phyloP scores from a whole-genome alignment of 2,113 vertebrate genomes.

The Conger conger region DNA sequence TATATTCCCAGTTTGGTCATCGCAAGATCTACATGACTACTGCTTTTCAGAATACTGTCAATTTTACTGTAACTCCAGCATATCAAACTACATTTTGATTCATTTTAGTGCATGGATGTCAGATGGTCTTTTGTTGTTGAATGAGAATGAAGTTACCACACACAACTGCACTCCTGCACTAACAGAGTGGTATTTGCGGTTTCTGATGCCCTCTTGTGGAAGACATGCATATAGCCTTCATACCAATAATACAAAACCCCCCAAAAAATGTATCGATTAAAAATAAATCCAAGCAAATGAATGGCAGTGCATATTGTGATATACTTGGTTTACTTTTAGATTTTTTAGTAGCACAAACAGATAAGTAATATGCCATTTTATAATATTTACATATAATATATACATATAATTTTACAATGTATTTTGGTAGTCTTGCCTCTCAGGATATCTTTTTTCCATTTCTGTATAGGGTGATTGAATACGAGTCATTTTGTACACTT shows the following conservation, averaged over 20 bases:
- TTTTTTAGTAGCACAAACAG: neutral
- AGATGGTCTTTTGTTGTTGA: neutral
- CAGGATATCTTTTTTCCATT: too few relatives aligned
- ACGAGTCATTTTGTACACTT: too few relatives aligned
- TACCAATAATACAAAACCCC: neutral
- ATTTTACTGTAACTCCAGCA: neutral
- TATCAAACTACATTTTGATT: neutral
- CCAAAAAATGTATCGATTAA: too few relatives aligned
- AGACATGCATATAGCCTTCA: neutral
- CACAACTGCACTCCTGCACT: neutral
- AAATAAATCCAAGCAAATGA: too few relatives aligned
- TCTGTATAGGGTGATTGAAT: too few relatives aligned
- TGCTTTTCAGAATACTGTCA: neutral
- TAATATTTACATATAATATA: too few relatives aligned
- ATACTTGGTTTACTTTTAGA: neutral
- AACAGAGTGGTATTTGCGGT: neutral
- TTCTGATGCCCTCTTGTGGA: conserved; percentile 21
- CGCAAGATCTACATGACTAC: neutral
- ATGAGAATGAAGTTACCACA: neutral
- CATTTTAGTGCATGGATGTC: neutral
- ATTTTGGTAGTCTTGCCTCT: too few relatives aligned
- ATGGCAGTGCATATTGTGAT: too few relatives aligned
- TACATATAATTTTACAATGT: too few relatives aligned
- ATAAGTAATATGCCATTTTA: neutral
- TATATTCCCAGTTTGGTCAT: neutral